Evolutionary conservation across 2,888 invertebrate genomes (phyloP).

Genomic region (Leucoma salicis): DNA sequence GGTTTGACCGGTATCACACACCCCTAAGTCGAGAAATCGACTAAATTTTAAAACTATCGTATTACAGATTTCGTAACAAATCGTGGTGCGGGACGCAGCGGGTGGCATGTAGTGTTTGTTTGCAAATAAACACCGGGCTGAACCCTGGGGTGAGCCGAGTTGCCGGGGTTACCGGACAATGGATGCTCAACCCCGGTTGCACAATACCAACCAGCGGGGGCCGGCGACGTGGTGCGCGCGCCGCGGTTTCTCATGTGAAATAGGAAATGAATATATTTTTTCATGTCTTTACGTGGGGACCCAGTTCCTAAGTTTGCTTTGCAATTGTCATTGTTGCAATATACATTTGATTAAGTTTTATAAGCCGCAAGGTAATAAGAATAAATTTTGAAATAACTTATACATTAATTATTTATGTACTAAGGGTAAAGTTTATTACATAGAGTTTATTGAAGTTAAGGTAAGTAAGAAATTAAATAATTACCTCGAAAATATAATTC

Average conservation of each 20-base stretch:
- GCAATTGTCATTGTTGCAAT: slow-evolving; percentile 24
- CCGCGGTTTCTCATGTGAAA: slow-evolving; percentile 65
- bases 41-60: slow-evolving; percentile 47
- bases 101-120: slow-evolving; percentile 67
- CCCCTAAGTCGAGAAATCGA: slow-evolving; percentile 22
- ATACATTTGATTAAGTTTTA: slow-evolving; percentile 10
- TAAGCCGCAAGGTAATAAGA: background rate
- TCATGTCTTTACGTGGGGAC: slow-evolving; percentile 25
- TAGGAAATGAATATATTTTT: slow-evolving; percentile 51
- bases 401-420: too few species aligned
- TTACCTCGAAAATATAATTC: too few species aligned
- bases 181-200: slow-evolving; percentile 40
- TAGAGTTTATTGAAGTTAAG: too few species aligned
- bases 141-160: slow-evolving; percentile 37
- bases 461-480: too few species aligned
- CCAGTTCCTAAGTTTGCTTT: slow-evolving; percentile 23
- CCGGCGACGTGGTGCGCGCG: slow-evolving; percentile 43
- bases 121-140: slow-evolving; percentile 80
- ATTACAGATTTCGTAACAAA: slow-evolving; percentile 69
- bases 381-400: background rate
- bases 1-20: slow-evolving; percentile 22
- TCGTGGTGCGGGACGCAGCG: slow-evolving; percentile 55
- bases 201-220: slow-evolving; percentile 68
- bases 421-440: too few species aligned
- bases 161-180: slow-evolving; percentile 21